Evolutionary conservation across 2,797 vertebrate genomes (phyloP).

Genomic region (Mus minutoides): DNA sequence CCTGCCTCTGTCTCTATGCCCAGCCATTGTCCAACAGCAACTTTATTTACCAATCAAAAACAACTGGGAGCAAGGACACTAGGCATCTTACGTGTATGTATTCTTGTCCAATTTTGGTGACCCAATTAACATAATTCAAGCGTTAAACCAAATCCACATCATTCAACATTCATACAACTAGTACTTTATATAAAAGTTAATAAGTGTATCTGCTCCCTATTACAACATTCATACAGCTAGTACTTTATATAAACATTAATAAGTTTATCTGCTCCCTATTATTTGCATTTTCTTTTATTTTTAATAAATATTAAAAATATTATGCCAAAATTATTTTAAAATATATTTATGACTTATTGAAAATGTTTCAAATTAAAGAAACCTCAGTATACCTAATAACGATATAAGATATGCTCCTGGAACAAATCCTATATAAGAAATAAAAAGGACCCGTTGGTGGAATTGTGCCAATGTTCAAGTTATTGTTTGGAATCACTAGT

Average conservation of each 20-base stretch:
- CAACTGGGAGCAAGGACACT: neutral
- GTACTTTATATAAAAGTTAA: neutral
- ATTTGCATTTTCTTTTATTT: neutral
- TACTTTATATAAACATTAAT: neutral
- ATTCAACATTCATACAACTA: neutral
- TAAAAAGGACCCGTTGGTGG: neutral
- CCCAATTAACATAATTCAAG: neutral
- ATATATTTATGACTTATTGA: neutral
- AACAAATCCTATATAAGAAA: neutral
- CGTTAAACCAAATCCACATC: neutral
- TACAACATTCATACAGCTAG: neutral
- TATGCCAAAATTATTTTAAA: neutral
- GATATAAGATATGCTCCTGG: neutral
- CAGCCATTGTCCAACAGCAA: no score
- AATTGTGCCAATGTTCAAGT: neutral
- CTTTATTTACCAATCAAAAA: no score
- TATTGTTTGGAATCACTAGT: neutral
- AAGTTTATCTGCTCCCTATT: neutral
- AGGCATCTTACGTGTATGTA: neutral
- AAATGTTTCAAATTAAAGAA: neutral
- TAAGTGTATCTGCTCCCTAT: neutral
- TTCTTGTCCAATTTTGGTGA: neutral
- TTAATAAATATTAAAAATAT: neutral
- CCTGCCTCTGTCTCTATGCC: no score
- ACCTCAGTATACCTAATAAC: neutral